These are phyloP conservation scores for Anisognathus igniventris DNA, from an alignment of 2,797 vertebrate species.

Conservation along the genomic window DNA sequence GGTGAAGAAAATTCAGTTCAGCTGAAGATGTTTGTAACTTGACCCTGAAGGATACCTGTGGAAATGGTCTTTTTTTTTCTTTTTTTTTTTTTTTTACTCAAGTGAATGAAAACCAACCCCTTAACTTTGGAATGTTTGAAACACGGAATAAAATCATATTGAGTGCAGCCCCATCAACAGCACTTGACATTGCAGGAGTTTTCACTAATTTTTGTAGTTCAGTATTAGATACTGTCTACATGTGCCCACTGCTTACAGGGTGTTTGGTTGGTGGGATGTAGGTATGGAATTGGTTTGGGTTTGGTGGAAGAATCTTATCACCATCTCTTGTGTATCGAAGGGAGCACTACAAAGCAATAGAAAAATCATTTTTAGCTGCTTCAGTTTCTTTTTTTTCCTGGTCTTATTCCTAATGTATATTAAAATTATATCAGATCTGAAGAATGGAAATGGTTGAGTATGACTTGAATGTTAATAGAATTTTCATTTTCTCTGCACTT, in stretches of 20 bases:
- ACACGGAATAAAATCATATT: background rate
- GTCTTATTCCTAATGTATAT: conserved; percentile 8
- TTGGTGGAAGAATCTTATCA: background rate
- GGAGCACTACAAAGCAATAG: background rate
- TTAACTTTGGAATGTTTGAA: background rate
- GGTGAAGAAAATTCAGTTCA: background rate
- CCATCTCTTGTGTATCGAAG: background rate
- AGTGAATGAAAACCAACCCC: background rate
- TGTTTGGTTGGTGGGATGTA: background rate
- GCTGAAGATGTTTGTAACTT: background rate
- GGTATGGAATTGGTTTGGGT: background rate
- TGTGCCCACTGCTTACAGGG: background rate
- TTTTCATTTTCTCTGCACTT: conserved; percentile 20
- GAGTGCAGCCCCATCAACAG: background rate
- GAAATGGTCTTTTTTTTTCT: background rate
- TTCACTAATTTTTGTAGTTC: background rate
- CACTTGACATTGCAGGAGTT: background rate
- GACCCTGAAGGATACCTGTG: background rate
- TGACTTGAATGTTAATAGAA: conserved; percentile 49
- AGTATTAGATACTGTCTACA: background rate
- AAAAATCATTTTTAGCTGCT: background rate
- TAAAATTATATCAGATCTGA: conserved; percentile 47
- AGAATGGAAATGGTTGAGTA: conserved; percentile 14
- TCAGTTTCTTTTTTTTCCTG: background rate
- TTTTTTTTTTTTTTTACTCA: background rate